Percentiles rank a stretch among this genome's conserved stretches.
Conservation (phyloP, 2,113 vertebrate genomes). For the Casuarius casuarius region DNA sequence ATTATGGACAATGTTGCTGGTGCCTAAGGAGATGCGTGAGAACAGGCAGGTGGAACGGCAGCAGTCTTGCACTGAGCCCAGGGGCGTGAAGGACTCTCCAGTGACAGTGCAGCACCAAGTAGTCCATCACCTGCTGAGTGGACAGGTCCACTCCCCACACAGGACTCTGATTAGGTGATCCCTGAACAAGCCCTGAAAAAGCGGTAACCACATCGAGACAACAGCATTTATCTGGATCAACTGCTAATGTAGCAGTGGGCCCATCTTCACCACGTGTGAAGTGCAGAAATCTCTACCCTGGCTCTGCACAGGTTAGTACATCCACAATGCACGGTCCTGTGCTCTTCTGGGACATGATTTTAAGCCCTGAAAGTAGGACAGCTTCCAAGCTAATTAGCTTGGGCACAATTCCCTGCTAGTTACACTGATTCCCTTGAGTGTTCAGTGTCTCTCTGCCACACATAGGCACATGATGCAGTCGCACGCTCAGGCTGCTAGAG, state of each 20-base stretch:
- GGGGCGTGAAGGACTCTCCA: not conserved
- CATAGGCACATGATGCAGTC: not conserved
- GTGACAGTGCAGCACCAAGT: not conserved
- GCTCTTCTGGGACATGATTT: not conserved
- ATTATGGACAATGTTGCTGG: not conserved
- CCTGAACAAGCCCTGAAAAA: no score
- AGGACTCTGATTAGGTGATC: no score
- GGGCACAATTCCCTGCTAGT: not conserved
- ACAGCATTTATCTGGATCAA: not conserved
- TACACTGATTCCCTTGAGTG: accelerated
- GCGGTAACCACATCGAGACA: not conserved
- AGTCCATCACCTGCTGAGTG: not conserved
- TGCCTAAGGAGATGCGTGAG: not conserved
- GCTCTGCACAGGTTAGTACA: not conserved
- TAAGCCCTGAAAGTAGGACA: not conserved
- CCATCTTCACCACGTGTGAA: not conserved
- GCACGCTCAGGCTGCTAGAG: not conserved
- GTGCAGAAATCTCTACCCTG: not conserved
- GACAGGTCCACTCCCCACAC: no score
- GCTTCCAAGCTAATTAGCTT: not conserved
- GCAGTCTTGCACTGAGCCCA: not conserved
- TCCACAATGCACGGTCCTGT: not conserved
- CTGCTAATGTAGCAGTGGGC: not conserved
- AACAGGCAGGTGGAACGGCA: not conserved
- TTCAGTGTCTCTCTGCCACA: accelerated